A percentile compares a stretch with the other conserved stretches of the same genome.
Evolutionary conservation across 2,113 vertebrate species (phyloP).

Genomic region (Hassar affinis): DNA sequence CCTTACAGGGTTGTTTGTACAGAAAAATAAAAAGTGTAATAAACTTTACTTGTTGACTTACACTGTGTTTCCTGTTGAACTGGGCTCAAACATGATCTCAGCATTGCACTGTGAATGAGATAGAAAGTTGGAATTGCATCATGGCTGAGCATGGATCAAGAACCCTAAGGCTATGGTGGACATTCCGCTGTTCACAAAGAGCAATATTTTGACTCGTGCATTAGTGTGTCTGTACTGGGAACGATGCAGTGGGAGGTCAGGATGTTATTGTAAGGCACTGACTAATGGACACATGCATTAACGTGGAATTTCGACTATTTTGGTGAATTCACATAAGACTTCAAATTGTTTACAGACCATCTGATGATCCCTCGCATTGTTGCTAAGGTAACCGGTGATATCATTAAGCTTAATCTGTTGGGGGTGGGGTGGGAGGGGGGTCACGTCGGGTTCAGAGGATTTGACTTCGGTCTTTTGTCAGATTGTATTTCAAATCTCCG

Average conservation of each 20-base stretch:
- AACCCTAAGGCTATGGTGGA: not conserved
- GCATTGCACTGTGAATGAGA: not conserved
- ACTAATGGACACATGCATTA: not conserved
- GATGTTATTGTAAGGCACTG: not conserved
- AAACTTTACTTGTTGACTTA: constrained; percentile 76
- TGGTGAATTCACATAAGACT: not conserved
- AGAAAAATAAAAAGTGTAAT: constrained; percentile 73
- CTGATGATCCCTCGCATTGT: not conserved
- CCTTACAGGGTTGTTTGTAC: constrained; percentile 80
- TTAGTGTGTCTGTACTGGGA: not conserved
- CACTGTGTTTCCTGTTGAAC: constrained; percentile 49
- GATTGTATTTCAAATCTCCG: not conserved
- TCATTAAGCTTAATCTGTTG: not conserved
- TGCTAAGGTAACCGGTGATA: constrained; percentile 12
- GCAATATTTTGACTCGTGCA: not conserved
- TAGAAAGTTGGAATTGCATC: not conserved
- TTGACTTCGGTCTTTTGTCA: not conserved
- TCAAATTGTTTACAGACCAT: not conserved
- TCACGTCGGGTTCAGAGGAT: constrained; percentile 2
- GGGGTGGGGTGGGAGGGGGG: not conserved
- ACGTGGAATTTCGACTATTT: not conserved
- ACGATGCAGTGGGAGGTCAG: not conserved
- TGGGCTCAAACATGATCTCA: not conserved
- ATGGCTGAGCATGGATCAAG: not conserved
- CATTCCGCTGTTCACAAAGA: not conserved